phyloP scores from a whole-genome alignment of 2,797 vertebrate species.

The Micrastur ruficollis region DNA sequence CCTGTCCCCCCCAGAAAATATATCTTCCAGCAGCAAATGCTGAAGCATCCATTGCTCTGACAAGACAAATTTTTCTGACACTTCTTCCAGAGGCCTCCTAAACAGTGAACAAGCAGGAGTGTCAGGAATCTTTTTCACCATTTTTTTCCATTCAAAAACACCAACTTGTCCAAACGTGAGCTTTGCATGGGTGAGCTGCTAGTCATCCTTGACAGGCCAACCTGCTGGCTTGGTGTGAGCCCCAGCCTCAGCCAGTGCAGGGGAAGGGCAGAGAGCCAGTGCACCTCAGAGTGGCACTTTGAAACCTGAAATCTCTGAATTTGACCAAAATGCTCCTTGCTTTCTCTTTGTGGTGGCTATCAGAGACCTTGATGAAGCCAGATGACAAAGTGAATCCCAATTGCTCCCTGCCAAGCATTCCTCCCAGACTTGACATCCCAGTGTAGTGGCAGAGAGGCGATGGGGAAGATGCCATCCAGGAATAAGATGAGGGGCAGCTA shows the following conservation, averaged over 20 bases:
- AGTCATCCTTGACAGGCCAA: neutral
- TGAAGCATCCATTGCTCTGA: neutral
- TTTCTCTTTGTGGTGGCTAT: neutral
- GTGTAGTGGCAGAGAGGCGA: neutral
- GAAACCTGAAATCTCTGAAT: neutral
- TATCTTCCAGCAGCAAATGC: neutral
- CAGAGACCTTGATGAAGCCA: neutral
- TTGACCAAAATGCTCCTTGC: neutral
- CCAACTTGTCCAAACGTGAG: neutral
- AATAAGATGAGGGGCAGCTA: neutral
- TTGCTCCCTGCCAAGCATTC: neutral
- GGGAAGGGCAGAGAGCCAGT: neutral
- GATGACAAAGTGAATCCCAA: neutral
- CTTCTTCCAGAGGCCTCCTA: neutral
- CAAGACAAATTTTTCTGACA: neutral
- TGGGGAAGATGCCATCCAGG: neutral
- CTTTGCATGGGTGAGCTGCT: neutral
- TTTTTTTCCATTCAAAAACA: neutral
- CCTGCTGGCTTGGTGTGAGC: neutral
- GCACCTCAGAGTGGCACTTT: neutral
- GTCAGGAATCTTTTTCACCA: neutral
- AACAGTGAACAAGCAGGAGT: neutral
- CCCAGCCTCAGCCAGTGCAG: neutral
- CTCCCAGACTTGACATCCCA: neutral
- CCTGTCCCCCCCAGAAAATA: neutral